These are phyloP conservation scores for Schizothorax lantsangensis DNA, from an alignment of 2,797 vertebrate genomes.

Conservation along the genomic window DNA sequence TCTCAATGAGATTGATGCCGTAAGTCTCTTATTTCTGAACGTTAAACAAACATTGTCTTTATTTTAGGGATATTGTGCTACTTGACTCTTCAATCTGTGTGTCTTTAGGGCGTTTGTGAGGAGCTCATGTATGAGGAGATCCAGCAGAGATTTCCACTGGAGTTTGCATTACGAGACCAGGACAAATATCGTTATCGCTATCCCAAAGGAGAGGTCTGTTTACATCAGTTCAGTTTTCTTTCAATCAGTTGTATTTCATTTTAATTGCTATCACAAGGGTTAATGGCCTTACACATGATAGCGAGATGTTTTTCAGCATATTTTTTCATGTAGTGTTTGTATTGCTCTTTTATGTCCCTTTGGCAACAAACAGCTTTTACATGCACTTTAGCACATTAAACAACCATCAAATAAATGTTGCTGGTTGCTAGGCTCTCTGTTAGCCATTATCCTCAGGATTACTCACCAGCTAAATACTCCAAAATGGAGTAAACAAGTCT, in stretches of 20 bases:
- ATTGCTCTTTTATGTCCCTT: conserved; percentile 2
- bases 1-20: conserved; percentile 97
- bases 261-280: background rate
- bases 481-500: conserved; percentile 59
- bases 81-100: background rate
- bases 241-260: background rate
- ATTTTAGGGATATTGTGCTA: background rate
- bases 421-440: conserved; percentile 52
- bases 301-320: background rate
- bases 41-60: background rate
- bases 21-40: conserved; percentile 69
- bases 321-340: background rate
- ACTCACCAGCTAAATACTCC: conserved; percentile 38
- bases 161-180: conserved; percentile 96
- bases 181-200: conserved; percentile 99
- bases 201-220: conserved; percentile 94
- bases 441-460: conserved; percentile 56
- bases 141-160: conserved; percentile 89
- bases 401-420: conserved; percentile 55
- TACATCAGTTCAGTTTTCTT: background rate
- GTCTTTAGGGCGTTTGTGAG: conserved; percentile 91
- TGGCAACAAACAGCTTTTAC: background rate
- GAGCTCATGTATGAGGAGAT: conserved; percentile 99
- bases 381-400: background rate
- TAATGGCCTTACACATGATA: background rate